phyloP scores from a whole-genome alignment of 2,888 invertebrate genomes.

The Busseola fusca region DNA sequence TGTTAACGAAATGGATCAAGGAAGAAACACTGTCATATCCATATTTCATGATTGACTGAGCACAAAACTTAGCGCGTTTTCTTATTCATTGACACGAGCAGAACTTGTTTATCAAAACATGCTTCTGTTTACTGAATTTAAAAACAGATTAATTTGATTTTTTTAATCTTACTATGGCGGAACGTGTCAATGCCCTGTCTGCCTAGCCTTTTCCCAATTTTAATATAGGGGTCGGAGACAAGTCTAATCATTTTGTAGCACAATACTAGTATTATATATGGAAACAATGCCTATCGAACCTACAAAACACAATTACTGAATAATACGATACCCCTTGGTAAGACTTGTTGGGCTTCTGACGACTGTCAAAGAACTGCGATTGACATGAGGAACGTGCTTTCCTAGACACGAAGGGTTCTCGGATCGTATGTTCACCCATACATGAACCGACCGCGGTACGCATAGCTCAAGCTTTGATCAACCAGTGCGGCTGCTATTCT shows the following conservation, averaged over 20 bases:
- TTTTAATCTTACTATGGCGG: neutral
- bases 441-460: neutral
- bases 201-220: neutral
- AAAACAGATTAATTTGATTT: neutral
- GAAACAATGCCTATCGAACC: neutral
- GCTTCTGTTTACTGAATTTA: neutral
- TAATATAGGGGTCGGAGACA: neutral
- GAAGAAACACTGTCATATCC: conserved; percentile 20
- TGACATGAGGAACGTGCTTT: neutral
- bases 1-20: conserved; percentile 13
- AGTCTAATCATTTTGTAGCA: neutral
- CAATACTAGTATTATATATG: neutral
- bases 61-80: conserved; percentile 22
- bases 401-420: neutral
- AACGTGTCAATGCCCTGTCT: neutral
- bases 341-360: neutral
- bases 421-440: neutral
- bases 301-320: neutral
- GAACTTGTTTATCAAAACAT: conserved; percentile 18
- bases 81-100: conserved; percentile 25
- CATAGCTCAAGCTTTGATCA: neutral
- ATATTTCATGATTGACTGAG: conserved; percentile 38
- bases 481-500: neutral
- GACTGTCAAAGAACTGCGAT: neutral
- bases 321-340: neutral